These are phyloP conservation scores for Tipula helvola DNA, from an alignment of 2,888 invertebrate species.

Conservation along the genomic window DNA sequence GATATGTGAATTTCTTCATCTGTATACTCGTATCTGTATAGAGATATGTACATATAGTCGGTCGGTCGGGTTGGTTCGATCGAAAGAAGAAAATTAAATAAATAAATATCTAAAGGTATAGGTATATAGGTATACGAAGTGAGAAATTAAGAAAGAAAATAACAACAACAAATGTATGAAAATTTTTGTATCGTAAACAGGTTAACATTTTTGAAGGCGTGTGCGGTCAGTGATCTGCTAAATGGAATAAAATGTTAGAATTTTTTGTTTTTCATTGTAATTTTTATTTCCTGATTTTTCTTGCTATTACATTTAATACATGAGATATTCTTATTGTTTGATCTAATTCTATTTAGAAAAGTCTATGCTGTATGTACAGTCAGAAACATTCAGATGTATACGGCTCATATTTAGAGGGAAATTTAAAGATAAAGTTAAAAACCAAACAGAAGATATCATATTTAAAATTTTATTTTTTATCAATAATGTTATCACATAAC, in stretches of 20 bases:
- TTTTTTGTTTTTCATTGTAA: background rate
- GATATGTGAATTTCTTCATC: background rate
- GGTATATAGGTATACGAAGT: background rate
- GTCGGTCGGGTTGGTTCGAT: background rate
- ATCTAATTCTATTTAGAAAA: background rate
- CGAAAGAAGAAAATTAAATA: background rate
- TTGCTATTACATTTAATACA: background rate
- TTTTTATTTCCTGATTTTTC: background rate
- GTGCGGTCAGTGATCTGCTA: constrained; percentile 7
- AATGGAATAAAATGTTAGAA: background rate
- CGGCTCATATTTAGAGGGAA: too few relatives aligned
- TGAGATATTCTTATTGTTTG: background rate
- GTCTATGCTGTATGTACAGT: too few relatives aligned
- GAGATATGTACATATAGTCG: background rate
- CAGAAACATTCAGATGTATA: too few relatives aligned
- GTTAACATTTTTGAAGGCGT: constrained; percentile 9
- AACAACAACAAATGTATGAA: background rate
- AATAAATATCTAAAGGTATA: background rate
- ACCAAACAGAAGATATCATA: too few relatives aligned
- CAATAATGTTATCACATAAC: too few relatives aligned
- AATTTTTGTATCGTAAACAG: background rate
- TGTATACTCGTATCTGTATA: background rate
- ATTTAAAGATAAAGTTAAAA: too few relatives aligned
- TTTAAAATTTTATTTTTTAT: too few relatives aligned
- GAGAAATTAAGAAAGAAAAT: background rate